These are phyloP conservation scores for Hesperophylax magnus DNA, from an alignment of 1,140 invertebrate species.

Conservation along the genomic window DNA sequence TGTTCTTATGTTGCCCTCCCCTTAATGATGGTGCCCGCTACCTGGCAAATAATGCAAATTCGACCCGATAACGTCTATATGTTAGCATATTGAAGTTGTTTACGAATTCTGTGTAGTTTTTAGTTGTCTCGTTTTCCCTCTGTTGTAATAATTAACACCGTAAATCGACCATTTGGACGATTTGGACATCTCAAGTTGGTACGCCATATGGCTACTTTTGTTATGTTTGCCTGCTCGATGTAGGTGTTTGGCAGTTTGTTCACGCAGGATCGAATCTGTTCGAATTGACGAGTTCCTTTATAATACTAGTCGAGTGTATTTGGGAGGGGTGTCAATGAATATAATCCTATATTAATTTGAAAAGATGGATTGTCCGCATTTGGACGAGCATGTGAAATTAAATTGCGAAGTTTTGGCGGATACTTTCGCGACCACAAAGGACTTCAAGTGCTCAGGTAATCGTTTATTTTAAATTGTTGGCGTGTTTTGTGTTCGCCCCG, in stretches of 20 bases:
- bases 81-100: too few species aligned
- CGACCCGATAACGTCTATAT: too few species aligned
- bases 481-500: neutral
- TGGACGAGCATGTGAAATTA: constrained; percentile 73
- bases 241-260: constrained; percentile 44
- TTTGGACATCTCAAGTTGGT: constrained; percentile 21
- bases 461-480: constrained; percentile 21
- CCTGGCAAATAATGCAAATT: neutral
- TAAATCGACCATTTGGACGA: neutral
- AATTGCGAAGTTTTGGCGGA: constrained; percentile 55
- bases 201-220: constrained; percentile 41
- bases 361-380: constrained; percentile 75
- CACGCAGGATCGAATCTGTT: constrained; percentile 40
- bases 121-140: too few species aligned
- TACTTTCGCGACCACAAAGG: constrained; percentile 65
- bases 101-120: too few species aligned
- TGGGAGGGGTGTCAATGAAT: constrained; percentile 39
- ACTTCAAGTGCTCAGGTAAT: constrained; percentile 70
- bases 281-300: neutral
- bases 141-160: neutral
- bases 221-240: constrained; percentile 46
- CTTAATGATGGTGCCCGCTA: neutral
- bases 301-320: constrained; percentile 10
- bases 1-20: neutral
- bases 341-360: constrained; percentile 5